Base-by-base conservation (phyloP, 92 coral and sea anemone species). In the Epizoanthus ramosus region DNA sequence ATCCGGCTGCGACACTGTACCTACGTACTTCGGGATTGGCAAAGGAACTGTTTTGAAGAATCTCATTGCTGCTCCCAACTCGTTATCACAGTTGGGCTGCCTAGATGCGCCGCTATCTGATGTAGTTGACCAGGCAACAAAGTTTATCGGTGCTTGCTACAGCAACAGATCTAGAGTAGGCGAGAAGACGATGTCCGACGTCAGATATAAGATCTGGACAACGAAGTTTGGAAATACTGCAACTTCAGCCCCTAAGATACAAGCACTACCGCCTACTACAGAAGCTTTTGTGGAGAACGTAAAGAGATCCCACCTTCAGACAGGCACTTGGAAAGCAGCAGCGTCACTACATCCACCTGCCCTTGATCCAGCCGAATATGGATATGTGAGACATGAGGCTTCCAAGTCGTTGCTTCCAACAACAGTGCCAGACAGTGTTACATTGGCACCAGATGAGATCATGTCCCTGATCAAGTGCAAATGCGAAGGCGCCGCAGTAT, bases 1-100 rank as follows among this genome's bases (percentile, higher is more conserved):
- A 31, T 88, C 90, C 22, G 91, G 95, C 69, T 92, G 95, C 74
- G 87, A 92, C 80, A 89, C 95, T 70, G 93, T 92, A 15, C 87
- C 95, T 17, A 72, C 91, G 58, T 86, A 84, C 89, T 86, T 86
- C 58, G 85, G 95, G 28, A 86, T 86, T 56, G 94, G 94, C 81
- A 88, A 91, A 71, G 92, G 89, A 50, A 91, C 85, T 79, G 87
- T 85, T 56, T 25, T 91, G 80, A 91, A 88, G 86, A 85, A 31
- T 63, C 84, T 85, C 57, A 85, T 41, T 45, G 88, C 92, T 16
- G 84, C 88, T 85, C 86, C 90, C 28, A 60, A 91, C 79, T 91
- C 87, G 12, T 75, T 91, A 54, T 43, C 86, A 64, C 76, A 21
- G 80, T 21, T 87, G 53, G 88, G 89, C 5, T 84, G 86, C 68